Evolutionary conservation across 1,140 invertebrate species (phyloP).

Genomic region (Nixonia krombeini): DNA sequence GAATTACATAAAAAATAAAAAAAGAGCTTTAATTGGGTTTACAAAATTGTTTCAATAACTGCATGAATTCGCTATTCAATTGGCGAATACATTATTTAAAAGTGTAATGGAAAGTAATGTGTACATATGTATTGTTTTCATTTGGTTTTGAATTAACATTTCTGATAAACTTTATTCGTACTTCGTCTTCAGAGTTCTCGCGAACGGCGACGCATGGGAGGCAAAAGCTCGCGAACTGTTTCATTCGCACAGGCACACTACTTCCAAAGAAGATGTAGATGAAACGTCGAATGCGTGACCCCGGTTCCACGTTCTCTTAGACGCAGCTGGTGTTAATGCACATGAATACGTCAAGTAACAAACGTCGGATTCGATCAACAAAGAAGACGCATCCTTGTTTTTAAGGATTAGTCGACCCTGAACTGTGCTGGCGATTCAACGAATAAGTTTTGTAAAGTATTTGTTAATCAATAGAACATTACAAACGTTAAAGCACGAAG

Average conservation of each 20-base stretch:
- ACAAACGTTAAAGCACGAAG: too few species aligned
- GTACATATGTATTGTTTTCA: too few species aligned
- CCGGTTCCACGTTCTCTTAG: slow-evolving; percentile 37
- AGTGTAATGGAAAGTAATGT: too few species aligned
- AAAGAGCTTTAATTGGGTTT: too few species aligned
- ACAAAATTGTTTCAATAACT: too few species aligned
- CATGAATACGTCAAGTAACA: slow-evolving; percentile 37
- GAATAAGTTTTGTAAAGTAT: too few species aligned
- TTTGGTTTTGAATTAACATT: slow-evolving; percentile 1
- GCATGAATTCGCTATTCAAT: too few species aligned
- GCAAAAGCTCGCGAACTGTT: slow-evolving; percentile 60
- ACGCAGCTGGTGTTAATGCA: slow-evolving; percentile 30
- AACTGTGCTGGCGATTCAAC: too few species aligned
- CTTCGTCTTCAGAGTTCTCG: slow-evolving; percentile 59
- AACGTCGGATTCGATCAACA: slow-evolving; percentile 16
- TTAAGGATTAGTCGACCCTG: slow-evolving; percentile 1
- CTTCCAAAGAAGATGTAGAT: slow-evolving; percentile 36
- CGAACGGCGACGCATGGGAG: slow-evolving; percentile 63
- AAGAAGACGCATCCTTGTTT: slow-evolving; percentile 10
- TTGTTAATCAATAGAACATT: too few species aligned
- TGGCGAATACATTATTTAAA: too few species aligned
- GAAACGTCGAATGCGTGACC: slow-evolving; percentile 46
- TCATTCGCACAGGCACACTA: slow-evolving; percentile 33
- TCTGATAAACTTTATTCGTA: slow-evolving; percentile 1
- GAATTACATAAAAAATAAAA: too few species aligned